phyloP scores from a whole-genome alignment of 1,140 invertebrate genomes.

The Drosophila chauvacae region DNA sequence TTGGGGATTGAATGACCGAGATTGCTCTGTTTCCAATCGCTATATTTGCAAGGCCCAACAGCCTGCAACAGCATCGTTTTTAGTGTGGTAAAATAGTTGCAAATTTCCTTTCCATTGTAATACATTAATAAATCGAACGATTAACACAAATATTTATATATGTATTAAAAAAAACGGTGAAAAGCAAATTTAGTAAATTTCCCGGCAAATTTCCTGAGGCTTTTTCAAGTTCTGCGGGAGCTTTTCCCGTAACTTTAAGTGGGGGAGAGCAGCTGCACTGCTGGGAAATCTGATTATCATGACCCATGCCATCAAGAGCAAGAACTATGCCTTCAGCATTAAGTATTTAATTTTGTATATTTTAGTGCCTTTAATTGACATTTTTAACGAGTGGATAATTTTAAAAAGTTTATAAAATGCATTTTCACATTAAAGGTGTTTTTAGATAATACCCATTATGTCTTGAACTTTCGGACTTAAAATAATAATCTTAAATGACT shows the following conservation, averaged over 20 bases:
- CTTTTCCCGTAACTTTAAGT: slow-evolving; percentile 32
- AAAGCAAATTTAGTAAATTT: neutral
- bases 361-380: slow-evolving; percentile 15
- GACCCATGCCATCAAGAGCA: slow-evolving; percentile 85
- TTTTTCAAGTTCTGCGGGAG: slow-evolving; percentile 41
- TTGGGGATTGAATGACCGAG: too few relatives aligned
- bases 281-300: slow-evolving; percentile 63
- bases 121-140: neutral
- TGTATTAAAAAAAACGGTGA: neutral
- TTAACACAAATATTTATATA: too few relatives aligned
- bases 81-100: neutral
- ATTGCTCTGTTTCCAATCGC: too few relatives aligned
- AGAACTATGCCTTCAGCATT: slow-evolving; percentile 87
- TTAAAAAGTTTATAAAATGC: neutral
- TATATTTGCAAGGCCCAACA: too few relatives aligned
- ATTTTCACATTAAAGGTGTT: neutral
- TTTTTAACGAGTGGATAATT: slow-evolving; percentile 7
- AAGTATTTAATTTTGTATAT: slow-evolving; percentile 70
- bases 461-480: neutral
- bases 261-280: neutral
- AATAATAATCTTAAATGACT: neutral
- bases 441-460: neutral
- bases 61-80: neutral
- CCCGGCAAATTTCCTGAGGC: neutral
- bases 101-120: neutral